phyloP scores from a whole-genome alignment of 2,888 invertebrate genomes.

The Argyresthia goedartella region DNA sequence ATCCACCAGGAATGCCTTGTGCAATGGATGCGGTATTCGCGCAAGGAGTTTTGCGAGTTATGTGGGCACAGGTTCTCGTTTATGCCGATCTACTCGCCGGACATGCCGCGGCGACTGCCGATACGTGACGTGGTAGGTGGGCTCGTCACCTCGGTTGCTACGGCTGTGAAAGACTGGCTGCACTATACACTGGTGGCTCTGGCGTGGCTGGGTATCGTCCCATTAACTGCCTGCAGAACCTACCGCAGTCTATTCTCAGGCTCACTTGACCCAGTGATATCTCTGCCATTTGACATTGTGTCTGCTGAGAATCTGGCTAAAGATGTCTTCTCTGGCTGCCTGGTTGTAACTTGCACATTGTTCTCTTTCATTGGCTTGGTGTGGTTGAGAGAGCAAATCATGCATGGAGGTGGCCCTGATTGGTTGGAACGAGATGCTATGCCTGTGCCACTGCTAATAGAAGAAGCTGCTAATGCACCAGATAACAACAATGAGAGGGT shows the following conservation, averaged over 20 bases:
- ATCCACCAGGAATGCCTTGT: slow-evolving; percentile 98
- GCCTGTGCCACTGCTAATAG: slow-evolving; percentile 60
- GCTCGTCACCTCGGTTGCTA: slow-evolving; percentile 87
- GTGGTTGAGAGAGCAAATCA: slow-evolving; percentile 97
- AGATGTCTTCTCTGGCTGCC: slow-evolving; percentile 96
- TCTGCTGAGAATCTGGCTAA: slow-evolving; percentile 93
- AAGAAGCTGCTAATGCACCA: slow-evolving; percentile 39
- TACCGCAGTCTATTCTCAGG: slow-evolving; percentile 94
- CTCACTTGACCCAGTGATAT: slow-evolving; percentile 87
- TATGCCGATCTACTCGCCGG: slow-evolving; percentile 99
- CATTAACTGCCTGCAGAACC: slow-evolving; percentile 95
- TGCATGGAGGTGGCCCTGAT: slow-evolving; percentile 97
- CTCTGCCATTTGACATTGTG: slow-evolving; percentile 91
- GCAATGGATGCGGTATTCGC: slow-evolving; percentile 99
- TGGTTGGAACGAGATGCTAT: slow-evolving; percentile 87
- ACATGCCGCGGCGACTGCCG: slow-evolving; percentile 98
- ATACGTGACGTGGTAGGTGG: slow-evolving; percentile 94
- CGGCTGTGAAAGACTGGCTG: slow-evolving; percentile 96
- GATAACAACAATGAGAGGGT: slow-evolving; percentile 63
- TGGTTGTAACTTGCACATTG: slow-evolving; percentile 96
- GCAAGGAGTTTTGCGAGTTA: slow-evolving; percentile 98
- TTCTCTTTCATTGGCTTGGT: slow-evolving; percentile 97
- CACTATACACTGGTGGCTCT: slow-evolving; percentile 97
- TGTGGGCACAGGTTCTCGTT: slow-evolving; percentile 98
- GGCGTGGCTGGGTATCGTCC: slow-evolving; percentile 98